Base-by-base conservation (phyloP, 2,888 invertebrate species). In the Cheilosia vulpina region DNA sequence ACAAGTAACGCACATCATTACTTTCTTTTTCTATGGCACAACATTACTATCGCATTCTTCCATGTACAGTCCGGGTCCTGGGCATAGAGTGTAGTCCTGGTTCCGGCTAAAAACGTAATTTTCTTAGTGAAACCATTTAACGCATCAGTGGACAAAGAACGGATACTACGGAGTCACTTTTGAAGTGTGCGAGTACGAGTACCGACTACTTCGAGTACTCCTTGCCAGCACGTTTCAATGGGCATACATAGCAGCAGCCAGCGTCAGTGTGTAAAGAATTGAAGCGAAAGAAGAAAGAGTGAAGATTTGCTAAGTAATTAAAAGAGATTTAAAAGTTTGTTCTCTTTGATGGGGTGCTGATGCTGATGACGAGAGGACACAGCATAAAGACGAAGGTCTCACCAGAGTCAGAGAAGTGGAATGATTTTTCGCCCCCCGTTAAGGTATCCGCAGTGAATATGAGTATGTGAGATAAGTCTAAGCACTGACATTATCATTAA, bases 301-400 rank as follows among this genome's bases (percentile, higher is more conserved):
- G 62, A 71, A 68, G 75, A 76, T 71, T 66, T 80, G 55, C 79
- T 85, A 85, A 85, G 84, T 85, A 85, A 85, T 85, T 85, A 80
- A 85, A 84, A 80, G 75, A 66, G 62, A 80, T 76, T 80, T 75
- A 65, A 84, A 80, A 80, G 55, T 71, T 84, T 60, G 52, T 63
- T 43, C 47, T 13, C 50, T 72, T 77, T 71, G 62, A 68, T 69
- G 31, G 66, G 38, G 38, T 34, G 17, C 13, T 58, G 38, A 43
- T 34, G 17, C 13, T 58, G 38, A 43, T 58, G 43, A 24, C 17
- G 24, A 45, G 55, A 31, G 65, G 62, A 55, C 19, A 53, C 31
- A 17, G 9, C 11, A 15, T 34, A 15, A 52, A 52, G 24, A 4
- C 21, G 21, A 19, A 9, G 41, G 24, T 31, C 11, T n/a, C 21